Base-by-base conservation (phyloP, 1,140 invertebrate genomes). In the Tribolium madens region DNA sequence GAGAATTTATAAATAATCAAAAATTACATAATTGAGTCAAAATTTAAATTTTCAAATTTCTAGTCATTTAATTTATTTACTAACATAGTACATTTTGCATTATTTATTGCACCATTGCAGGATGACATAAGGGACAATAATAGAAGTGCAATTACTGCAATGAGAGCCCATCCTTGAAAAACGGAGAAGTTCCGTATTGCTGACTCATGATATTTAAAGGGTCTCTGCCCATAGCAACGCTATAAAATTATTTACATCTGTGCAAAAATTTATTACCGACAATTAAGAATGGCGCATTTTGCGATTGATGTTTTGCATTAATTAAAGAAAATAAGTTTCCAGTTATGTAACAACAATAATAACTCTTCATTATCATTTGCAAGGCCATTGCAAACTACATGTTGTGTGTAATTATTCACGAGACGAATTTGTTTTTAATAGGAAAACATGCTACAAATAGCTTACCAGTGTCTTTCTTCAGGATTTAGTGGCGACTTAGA, bases 131-230 rank as follows among this genome's bases (percentile, higher is more conserved):
- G 14, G 52, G 6, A 17, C 17, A 57, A 57, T 57, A 57, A 57
- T 21, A 57, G 14, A 57, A 57, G 17, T 57, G 52, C 52, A 57
- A 57, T 17, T 57, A 18, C 52, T 9, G 52, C 17, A 18, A 50
- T 42, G 36, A n/a, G 12, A 50, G 48, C 10, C 6, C 18, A 57
- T 21, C 52, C 52, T 57, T 57, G 52, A 57, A 57, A 57, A 21
- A 21, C 9, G n/a, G n/a, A 15, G 52, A 57, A 7, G 52, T 18
- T 50, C 48, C 14, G 52, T 18, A 18, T 57, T 57, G 52, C 52
- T 57, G 52, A 57, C 52, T 57, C 52, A 57, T 21, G 1, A 21
- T 57, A 18, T 57, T 57, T 57, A 57, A 57, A 57, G 52, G 17
- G 15, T 18, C 17, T 3, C 10, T 18, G 21, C 17, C 48, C 48